Base-by-base conservation (phyloP, 2,888 invertebrate species). In the Agrotis segetum region DNA sequence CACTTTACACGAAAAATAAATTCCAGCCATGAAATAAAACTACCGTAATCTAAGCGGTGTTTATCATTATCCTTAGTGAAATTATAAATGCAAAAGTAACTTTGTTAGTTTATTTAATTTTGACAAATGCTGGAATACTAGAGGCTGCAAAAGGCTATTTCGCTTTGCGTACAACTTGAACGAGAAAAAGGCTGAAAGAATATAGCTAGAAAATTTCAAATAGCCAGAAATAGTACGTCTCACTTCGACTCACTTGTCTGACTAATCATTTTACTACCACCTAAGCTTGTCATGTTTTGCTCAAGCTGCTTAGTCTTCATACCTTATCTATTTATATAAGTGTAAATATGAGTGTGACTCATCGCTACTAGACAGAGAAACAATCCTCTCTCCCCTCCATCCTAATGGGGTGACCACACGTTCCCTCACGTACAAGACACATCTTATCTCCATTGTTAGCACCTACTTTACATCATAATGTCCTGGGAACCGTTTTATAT, bases 381-480 rank as follows among this genome's bases (percentile, higher is more conserved):
- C 56, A 46, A 24, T 75, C 34, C 67, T 46, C 19, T n/a, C 24
- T 68, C 70, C 64, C 55, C 60, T 64, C 17, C 19, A 40, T 62
- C 59, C 17, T 66, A 73, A 59, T 71, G 71, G 74, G 80, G 79
- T 85, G 80, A 80, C 78, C 75, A 77, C 69, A 83, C 92, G 90
- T 92, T 89, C 93, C 88, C 73, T 90, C 94, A 92, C 94, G 93
- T 91, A 83, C 74, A 44, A 66, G 55, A 47, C 79, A 44, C 79
- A 62, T 81, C 67, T 82, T 74, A 77, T 79, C 78, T 84, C 67
- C 79, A 88, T 91, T 91, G 92, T 92, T 89, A 88, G 85, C 89
- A 83, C 81, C 90, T 90, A 85, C 71, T 92, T 92, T 91, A 90
- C 92, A 92, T 92, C 81, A 90, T 86, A 92, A 92, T 91, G 87